These are phyloP conservation scores for Vicugna pacos DNA, from an alignment of 2,113 vertebrate genomes.

Conservation along the genomic window DNA sequence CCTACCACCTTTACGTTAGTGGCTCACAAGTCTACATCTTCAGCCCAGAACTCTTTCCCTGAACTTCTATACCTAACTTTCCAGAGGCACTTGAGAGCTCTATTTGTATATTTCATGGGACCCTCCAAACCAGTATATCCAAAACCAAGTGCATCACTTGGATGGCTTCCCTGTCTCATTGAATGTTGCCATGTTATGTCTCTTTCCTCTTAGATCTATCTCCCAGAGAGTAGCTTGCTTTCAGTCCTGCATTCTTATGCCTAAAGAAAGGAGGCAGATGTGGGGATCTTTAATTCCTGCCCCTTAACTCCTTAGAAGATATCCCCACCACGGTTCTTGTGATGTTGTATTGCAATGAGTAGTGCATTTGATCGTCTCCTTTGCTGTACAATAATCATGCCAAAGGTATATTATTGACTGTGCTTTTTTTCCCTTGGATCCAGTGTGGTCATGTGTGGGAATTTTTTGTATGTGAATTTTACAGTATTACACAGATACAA, in stretches of 20 bases:
- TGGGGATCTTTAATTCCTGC: background rate
- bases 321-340: background rate
- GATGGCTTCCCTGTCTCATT: background rate
- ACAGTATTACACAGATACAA: background rate
- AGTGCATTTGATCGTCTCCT: background rate
- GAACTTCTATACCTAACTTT: background rate
- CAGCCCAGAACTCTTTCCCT: background rate
- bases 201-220: background rate
- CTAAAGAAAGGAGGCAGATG: background rate
- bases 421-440: background rate
- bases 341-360: background rate
- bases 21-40: background rate
- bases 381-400: background rate
- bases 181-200: rapidly evolving
- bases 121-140: background rate
- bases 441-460: background rate
- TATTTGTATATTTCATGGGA: background rate
- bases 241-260: background rate
- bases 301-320: background rate
- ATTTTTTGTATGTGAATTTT: background rate
- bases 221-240: background rate
- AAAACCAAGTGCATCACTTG: background rate
- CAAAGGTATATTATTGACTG: background rate
- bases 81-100: background rate
- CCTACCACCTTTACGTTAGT: background rate